Base-by-base conservation (phyloP, 2,888 invertebrate genomes). In the Nasonia oneida region DNA sequence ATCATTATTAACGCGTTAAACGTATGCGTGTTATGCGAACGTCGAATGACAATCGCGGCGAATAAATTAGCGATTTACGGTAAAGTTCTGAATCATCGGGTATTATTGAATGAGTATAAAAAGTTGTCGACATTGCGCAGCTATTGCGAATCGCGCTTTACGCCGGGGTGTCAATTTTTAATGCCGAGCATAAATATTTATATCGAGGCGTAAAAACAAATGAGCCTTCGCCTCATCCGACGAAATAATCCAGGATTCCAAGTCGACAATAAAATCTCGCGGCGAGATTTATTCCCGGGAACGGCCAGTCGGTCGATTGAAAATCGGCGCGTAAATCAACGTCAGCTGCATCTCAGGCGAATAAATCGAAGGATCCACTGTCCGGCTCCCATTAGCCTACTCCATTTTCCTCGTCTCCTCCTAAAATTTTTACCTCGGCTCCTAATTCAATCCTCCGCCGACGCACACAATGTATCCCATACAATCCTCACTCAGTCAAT, bases 1-100 rank as follows among this genome's bases (percentile, higher is more conserved):
- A 29, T 83, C 70, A 83, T 77, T 77, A 77, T 77, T 73, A 70
- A 42, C 57, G 23, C 18, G 2, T 76, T 76, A n/a, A 61, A 10
- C 14, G 8, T 61, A 61, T 61, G 57, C 61, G 15, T 53, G 53
- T 70, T 70, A 39, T 39, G 37, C 53, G 10, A n/a, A 29, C n/a
- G 71, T 71, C 33, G 71, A 57, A 83, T 77, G 39, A 71, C 83
- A 76, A 71, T 76, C 18, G 47, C 12, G 39, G 14, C 8, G 73
- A 78, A 78, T 83, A 61, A 18, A 73, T 78, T 47, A 78, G n/a
- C 61, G 18, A 6, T 53, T 83, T 71, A 71, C 71, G 77, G 83
- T 77, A 71, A 57, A 61, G 18, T 33, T 50, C 14, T 37, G 78
- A 78, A 79, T 78, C 73, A 74, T 78, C 57, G 47, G 67, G 47